These are phyloP conservation scores for Rhagonycha lutea DNA, from an alignment of 2,888 invertebrate genomes.

Conservation along the genomic window DNA sequence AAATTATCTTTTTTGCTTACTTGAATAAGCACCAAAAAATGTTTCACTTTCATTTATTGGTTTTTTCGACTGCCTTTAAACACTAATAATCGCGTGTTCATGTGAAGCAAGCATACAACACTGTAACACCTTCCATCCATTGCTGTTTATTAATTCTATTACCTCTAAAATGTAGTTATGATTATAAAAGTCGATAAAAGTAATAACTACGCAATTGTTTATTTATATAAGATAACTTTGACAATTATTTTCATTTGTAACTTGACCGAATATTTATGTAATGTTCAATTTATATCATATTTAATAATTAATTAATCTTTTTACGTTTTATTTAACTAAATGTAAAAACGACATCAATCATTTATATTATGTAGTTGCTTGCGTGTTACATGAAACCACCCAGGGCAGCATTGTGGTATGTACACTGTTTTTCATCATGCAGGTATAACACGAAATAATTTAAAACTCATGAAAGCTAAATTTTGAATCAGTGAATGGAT, in stretches of 20 bases:
- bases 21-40: too few relatives aligned
- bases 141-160: background rate
- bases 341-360: background rate
- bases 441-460: background rate
- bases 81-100: too few relatives aligned
- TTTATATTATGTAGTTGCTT: background rate
- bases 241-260: background rate
- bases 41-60: too few relatives aligned
- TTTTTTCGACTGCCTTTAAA: too few relatives aligned
- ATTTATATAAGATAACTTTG: background rate
- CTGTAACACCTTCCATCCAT: too few relatives aligned
- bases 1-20: too few relatives aligned
- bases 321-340: background rate
- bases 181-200: background rate
- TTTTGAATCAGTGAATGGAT: background rate
- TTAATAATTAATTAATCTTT: background rate
- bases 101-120: too few relatives aligned
- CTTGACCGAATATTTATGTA: background rate
- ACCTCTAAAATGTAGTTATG: background rate
- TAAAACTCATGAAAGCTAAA: background rate
- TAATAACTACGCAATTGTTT: background rate
- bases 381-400: background rate
- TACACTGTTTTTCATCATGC: background rate
- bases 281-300: background rate
- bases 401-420: background rate